These are phyloP conservation scores for Lacerta viridis DNA, from an alignment of 2,797 vertebrate genomes.

Conservation along the genomic window DNA sequence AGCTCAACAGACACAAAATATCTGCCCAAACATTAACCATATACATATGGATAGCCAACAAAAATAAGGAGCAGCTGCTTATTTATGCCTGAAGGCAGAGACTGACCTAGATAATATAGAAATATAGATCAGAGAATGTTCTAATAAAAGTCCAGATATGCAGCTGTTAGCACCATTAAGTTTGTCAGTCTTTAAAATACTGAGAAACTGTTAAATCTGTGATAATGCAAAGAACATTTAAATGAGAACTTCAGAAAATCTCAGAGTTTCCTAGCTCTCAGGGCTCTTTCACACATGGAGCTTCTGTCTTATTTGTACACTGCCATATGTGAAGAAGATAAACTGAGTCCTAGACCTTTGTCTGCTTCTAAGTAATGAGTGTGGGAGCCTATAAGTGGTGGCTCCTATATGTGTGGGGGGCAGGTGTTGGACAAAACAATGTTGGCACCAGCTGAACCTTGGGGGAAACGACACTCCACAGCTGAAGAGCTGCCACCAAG, in stretches of 20 bases:
- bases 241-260: background rate
- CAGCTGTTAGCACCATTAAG: background rate
- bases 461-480: too few relatives aligned
- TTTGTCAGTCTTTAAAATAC: background rate
- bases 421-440: background rate
- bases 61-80: constrained; percentile 25
- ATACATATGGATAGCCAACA: constrained; percentile 2
- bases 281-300: background rate
- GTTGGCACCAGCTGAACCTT: background rate
- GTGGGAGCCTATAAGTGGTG: background rate
- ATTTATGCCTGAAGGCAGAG: constrained; percentile 10
- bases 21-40: background rate
- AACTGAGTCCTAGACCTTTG: background rate
- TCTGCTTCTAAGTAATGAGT: background rate
- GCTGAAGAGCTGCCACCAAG: too few relatives aligned
- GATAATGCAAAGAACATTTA: background rate
- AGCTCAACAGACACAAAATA: constrained; percentile 4
- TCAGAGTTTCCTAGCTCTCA: background rate
- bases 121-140: constrained; percentile 15
- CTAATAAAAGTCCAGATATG: background rate
- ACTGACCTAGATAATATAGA: constrained; percentile 31
- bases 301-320: background rate
- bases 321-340: background rate
- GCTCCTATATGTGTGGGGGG: background rate
- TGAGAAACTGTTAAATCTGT: background rate